phyloP scores from a whole-genome alignment of 1,140 invertebrate species.

The Vanessa tameamea region DNA sequence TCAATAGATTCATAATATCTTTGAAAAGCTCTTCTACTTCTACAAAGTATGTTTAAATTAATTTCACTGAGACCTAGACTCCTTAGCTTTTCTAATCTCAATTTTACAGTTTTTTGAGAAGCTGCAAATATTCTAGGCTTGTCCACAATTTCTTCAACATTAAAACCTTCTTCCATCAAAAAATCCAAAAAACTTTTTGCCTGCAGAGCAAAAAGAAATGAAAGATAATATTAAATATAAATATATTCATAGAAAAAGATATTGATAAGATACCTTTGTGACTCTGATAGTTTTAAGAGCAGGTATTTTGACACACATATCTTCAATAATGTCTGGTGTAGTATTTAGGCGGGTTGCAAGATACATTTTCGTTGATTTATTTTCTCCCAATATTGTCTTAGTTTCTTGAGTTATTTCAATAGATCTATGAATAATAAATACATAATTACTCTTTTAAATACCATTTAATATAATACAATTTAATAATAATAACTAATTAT shows the following conservation, averaged over 20 bases:
- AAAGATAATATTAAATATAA: not conserved
- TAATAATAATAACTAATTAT: too few species aligned
- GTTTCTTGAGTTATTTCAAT: constrained; percentile 66
- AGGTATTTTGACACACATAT: constrained; percentile 69
- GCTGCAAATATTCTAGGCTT: constrained; percentile 69
- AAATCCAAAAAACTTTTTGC: constrained; percentile 73
- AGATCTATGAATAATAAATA: constrained; percentile 49
- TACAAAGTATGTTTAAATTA: constrained; percentile 75
- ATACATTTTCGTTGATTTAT: constrained; percentile 65
- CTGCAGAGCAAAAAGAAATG: constrained; percentile 52
- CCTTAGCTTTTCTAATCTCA: constrained; percentile 62
- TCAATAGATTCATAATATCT: constrained; percentile 67
- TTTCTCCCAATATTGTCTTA: constrained; percentile 68
- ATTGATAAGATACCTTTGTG: constrained; percentile 56
- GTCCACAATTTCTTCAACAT: constrained; percentile 64
- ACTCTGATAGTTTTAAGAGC: constrained; percentile 64
- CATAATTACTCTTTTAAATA: not conserved
- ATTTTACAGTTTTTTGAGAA: constrained; percentile 69
- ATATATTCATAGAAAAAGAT: not conserved
- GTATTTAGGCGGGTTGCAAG: constrained; percentile 69
- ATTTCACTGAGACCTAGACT: constrained; percentile 58
- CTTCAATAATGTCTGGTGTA: constrained; percentile 58
- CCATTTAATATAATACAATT: too few species aligned
- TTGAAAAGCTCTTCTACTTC: constrained; percentile 72
- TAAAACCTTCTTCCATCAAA: constrained; percentile 67